Evolutionary conservation across 1,140 invertebrate genomes (phyloP).

Genomic region (Neotoxoptera formosana): DNA sequence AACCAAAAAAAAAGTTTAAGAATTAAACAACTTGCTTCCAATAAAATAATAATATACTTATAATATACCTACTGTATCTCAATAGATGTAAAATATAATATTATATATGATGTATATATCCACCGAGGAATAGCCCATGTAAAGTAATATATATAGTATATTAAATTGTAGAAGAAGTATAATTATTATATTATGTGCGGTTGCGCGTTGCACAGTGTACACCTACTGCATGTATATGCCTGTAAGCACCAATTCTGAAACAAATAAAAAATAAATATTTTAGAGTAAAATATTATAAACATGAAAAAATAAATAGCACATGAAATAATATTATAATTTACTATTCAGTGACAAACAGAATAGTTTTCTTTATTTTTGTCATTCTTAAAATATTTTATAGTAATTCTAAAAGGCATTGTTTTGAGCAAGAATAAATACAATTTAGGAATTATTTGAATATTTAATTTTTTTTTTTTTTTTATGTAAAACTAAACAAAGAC

Average conservation of each 20-base stretch:
- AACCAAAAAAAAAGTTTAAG: neutral
- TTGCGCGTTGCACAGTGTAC: neutral
- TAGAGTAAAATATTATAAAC: neutral
- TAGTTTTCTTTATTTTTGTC: neutral
- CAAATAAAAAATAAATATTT: neutral
- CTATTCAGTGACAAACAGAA: neutral
- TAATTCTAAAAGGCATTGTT: neutral
- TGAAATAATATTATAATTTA: neutral
- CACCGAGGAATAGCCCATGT: neutral
- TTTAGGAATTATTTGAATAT: slow-evolving; percentile 4
- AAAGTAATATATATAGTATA: neutral
- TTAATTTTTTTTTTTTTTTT: slow-evolving; percentile 3
- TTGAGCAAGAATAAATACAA: neutral
- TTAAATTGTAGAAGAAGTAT: neutral
- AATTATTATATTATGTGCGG: neutral
- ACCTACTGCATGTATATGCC: neutral
- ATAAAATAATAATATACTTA: neutral
- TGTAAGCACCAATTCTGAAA: neutral
- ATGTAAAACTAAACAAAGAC: slow-evolving; percentile 12
- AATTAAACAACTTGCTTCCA: neutral
- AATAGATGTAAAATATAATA: neutral
- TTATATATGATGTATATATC: neutral
- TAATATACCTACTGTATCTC: neutral
- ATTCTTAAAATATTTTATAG: neutral
- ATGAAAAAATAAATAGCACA: neutral